Conservation (phyloP, 2,797 vertebrate species). For the Erpetoichthys calabaricus region DNA sequence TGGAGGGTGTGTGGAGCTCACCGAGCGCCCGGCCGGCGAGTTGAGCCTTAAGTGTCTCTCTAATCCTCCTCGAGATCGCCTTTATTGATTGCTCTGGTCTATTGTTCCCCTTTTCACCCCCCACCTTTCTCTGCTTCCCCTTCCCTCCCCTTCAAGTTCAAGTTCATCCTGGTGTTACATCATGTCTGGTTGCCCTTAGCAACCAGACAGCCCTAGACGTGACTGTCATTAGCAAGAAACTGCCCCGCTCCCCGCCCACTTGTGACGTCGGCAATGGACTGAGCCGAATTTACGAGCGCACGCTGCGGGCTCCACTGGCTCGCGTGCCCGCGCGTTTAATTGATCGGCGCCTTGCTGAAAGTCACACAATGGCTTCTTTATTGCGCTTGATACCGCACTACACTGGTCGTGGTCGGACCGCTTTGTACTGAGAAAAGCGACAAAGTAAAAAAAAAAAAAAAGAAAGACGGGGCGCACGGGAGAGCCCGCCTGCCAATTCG, state of each 20-base stretch:
- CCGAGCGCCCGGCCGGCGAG: conserved; percentile 57
- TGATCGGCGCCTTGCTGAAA: no score
- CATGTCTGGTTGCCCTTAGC: conserved; percentile 92
- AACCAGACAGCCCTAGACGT: conserved; percentile 93
- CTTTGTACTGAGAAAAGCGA: no score
- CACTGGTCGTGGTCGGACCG: no score
- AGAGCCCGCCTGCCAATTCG: no score
- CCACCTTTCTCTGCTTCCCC: conserved; percentile 37
- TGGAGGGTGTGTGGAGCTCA: no score
- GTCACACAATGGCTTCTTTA: no score
- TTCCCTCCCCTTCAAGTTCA: conserved; percentile 72
- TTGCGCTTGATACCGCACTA: no score
- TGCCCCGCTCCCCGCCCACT: conserved; percentile 49
- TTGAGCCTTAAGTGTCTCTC: conserved; percentile 67
- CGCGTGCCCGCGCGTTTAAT: no score
- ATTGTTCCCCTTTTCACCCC: conserved; percentile 74
- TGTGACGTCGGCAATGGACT: conserved; percentile 65
- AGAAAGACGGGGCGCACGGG: no score
- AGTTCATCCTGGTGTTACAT: conserved; percentile 93
- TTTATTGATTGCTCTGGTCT: conserved; percentile 83
- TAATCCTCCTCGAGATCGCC: conserved; percentile 84
- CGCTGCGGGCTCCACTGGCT: background rate
- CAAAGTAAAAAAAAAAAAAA: no score
- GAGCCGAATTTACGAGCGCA: conserved; percentile 57
- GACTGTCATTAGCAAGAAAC: conserved; percentile 86